phyloP scores from a whole-genome alignment of 2,113 vertebrate genomes.

The Planiliza haematocheilus region DNA sequence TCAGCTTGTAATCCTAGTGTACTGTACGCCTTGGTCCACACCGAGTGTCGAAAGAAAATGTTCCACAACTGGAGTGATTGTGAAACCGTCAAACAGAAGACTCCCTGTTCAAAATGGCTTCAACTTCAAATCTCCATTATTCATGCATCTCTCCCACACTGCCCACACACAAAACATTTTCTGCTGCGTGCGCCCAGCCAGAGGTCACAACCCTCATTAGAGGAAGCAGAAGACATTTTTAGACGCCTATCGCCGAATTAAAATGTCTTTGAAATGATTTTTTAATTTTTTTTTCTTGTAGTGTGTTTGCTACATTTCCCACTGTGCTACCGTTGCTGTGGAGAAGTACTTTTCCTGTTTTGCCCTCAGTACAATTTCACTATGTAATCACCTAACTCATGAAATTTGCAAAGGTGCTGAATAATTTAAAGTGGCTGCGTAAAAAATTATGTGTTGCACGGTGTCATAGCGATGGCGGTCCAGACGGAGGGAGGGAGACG shows the following conservation, averaged over 20 bases:
- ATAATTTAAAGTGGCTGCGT: slow-evolving; percentile 80
- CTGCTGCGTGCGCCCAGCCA: slow-evolving; percentile 48
- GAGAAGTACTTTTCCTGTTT: slow-evolving; percentile 75
- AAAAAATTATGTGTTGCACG: slow-evolving; percentile 77
- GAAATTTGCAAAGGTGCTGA: slow-evolving; percentile 80
- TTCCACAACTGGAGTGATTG: slow-evolving; percentile 43
- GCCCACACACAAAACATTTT: slow-evolving; percentile 14
- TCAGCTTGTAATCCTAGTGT: no score
- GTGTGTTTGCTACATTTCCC: slow-evolving; percentile 29
- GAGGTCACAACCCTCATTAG: slow-evolving; percentile 69
- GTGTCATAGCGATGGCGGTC: slow-evolving; percentile 71
- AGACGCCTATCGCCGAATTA: slow-evolving; percentile 37
- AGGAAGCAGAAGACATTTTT: slow-evolving; percentile 54
- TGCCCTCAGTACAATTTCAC: slow-evolving; percentile 78
- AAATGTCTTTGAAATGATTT: slow-evolving; percentile 35
- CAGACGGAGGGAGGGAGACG: slow-evolving; percentile 40
- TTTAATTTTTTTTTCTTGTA: slow-evolving; percentile 19
- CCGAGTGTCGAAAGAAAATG: neutral
- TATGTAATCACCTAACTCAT: slow-evolving; percentile 82
- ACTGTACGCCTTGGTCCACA: neutral
- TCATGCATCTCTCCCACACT: slow-evolving; percentile 54
- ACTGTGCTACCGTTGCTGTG: slow-evolving; percentile 40
- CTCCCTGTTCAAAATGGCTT: slow-evolving; percentile 47
- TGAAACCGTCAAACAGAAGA: slow-evolving; percentile 31
- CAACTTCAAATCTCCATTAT: slow-evolving; percentile 53